phyloP scores from a whole-genome alignment of 2,797 vertebrate species.

The Pipistrellus pipistrellus region DNA sequence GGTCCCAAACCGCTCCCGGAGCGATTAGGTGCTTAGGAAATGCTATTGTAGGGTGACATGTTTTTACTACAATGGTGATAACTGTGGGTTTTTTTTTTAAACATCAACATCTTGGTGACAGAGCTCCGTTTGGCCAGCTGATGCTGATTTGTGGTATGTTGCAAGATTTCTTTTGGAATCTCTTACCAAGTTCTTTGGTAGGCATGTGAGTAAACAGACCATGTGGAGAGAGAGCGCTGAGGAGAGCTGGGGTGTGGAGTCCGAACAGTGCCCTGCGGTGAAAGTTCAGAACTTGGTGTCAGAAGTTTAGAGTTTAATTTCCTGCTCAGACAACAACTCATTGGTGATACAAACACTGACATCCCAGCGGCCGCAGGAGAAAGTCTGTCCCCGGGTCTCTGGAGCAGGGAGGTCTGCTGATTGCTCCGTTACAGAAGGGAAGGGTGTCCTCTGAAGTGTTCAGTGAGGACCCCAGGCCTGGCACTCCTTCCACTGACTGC shows the following conservation, averaged over 20 bases:
- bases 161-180: conserved; percentile 62
- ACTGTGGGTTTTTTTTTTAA: not conserved
- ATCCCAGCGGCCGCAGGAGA: not conserved
- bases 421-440: conserved; percentile 72
- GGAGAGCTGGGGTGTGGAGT: not conserved
- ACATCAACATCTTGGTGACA: conserved; percentile 10
- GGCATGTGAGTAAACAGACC: not conserved
- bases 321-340: conserved; percentile 66
- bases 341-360: conserved; percentile 64
- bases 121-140: conserved; percentile 6
- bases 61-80: conserved; percentile 36
- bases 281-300: conserved; percentile 61
- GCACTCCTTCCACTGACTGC: not conserved
- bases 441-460: conserved; percentile 71
- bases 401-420: conserved; percentile 66
- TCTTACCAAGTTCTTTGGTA: not conserved
- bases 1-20: not conserved
- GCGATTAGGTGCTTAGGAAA: conserved; percentile 14
- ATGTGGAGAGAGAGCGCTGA: not conserved
- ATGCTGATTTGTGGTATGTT: conserved; percentile 28
- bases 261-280: not conserved
- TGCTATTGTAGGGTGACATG: not conserved
- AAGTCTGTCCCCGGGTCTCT: conserved; percentile 52
- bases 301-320: conserved; percentile 79
- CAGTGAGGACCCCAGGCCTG: conserved; percentile 36